Percentiles rank a stretch among this genome's conserved stretches.
These are phyloP conservation scores for Lepidocyrtinus sp. DNA, from an alignment of 2,888 invertebrate species.

Conservation along the genomic window DNA sequence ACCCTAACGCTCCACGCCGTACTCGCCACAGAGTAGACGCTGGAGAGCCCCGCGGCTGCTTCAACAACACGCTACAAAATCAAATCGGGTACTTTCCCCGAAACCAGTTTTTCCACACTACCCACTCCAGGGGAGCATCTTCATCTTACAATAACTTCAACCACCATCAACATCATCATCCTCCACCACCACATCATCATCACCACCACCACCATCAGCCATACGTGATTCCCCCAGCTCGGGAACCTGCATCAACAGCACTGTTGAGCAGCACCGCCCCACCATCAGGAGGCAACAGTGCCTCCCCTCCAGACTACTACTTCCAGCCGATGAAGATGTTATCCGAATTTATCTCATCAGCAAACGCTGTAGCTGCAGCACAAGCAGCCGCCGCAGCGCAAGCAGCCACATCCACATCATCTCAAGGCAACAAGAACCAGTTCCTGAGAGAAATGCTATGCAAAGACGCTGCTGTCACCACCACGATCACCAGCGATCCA, in stretches of 20 bases:
- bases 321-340: conserved; percentile 70
- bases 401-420: conserved; percentile 14
- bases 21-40: conserved; percentile 97
- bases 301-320: conserved; percentile 53
- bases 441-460: conserved; percentile 71
- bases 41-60: conserved; percentile 94
- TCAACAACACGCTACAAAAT: conserved; percentile 77
- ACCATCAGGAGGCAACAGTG: not conserved
- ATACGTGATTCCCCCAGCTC: not conserved
- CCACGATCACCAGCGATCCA: not conserved
- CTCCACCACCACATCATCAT: conserved; percentile 1
- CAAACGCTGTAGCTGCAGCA: conserved; percentile 59
- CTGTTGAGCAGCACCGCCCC: not conserved
- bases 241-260: not conserved
- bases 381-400: conserved; percentile 50
- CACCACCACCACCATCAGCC: not conserved
- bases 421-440: not conserved
- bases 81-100: conserved; percentile 78
- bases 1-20: conserved; percentile 72
- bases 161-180: not conserved
- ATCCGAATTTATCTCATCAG: conserved; percentile 65
- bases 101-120: conserved; percentile 74
- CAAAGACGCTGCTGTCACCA: conserved; percentile 70
- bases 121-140: not conserved
- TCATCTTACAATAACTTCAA: not conserved